phyloP scores from a whole-genome alignment of 1,140 invertebrate genomes.

The Psix sp. region DNA sequence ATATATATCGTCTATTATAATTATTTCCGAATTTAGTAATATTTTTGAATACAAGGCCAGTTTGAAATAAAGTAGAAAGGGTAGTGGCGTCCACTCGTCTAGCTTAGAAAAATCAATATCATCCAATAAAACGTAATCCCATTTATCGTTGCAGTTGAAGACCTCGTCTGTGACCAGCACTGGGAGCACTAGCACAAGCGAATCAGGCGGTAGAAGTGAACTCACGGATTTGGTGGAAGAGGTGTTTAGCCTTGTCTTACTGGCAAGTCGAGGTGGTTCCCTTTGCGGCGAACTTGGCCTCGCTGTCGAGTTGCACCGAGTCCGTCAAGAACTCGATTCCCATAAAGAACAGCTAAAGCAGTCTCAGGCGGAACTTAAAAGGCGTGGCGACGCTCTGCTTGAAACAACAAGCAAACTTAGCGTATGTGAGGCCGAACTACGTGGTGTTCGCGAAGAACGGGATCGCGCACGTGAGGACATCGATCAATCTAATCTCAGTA shows the following conservation, averaged over 20 bases:
- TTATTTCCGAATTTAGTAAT: too few relatives aligned
- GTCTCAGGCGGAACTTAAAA: slow-evolving; percentile 87
- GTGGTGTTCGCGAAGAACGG: slow-evolving; percentile 87
- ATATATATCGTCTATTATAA: too few relatives aligned
- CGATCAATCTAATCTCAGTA: slow-evolving; percentile 81
- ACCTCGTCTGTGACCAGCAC: slow-evolving; percentile 29
- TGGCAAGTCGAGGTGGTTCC: slow-evolving; percentile 76
- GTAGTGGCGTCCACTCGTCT: too few relatives aligned
- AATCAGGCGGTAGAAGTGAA: slow-evolving; percentile 66
- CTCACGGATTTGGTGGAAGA: slow-evolving; percentile 81
- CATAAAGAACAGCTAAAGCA: slow-evolving; percentile 84
- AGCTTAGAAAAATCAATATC: slow-evolving; percentile 15
- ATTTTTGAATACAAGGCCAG: too few relatives aligned
- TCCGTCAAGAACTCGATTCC: slow-evolving; percentile 88
- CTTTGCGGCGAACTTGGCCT: slow-evolving; percentile 72
- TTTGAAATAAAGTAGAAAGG: too few relatives aligned
- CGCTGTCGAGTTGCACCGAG: slow-evolving; percentile 85
- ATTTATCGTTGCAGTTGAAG: slow-evolving; percentile 40
- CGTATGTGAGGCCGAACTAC: slow-evolving; percentile 89
- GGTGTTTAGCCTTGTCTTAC: slow-evolving; percentile 82
- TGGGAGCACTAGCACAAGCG: slow-evolving; percentile 27
- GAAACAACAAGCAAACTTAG: slow-evolving; percentile 88
- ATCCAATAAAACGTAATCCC: slow-evolving; percentile 20
- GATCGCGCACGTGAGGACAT: slow-evolving; percentile 86
- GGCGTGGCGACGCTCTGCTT: slow-evolving; percentile 86